Evolutionary conservation across 2,113 vertebrate species (phyloP).

Genomic region (Salvelinus namaycush): DNA sequence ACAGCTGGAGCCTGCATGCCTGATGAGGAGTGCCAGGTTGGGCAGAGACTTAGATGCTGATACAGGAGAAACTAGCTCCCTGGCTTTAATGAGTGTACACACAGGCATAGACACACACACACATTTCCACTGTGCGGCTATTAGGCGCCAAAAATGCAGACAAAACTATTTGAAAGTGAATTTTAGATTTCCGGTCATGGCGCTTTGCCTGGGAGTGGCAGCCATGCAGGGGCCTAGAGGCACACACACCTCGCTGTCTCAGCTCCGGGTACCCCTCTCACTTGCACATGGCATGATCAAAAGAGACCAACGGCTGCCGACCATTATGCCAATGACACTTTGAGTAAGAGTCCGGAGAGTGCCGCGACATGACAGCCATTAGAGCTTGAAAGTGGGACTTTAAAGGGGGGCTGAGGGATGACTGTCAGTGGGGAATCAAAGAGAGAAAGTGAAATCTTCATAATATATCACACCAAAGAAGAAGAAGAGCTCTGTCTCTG

Average conservation of each 20-base stretch:
- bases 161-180: constrained; percentile 83
- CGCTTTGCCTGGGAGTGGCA: constrained; percentile 72
- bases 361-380: constrained; percentile 84
- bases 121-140: constrained; percentile 64
- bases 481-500: constrained; percentile 47
- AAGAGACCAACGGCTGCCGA: constrained; percentile 79
- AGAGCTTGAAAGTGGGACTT: constrained; percentile 83
- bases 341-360: constrained; percentile 83
- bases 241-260: constrained; percentile 67
- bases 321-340: constrained; percentile 86
- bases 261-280: constrained; percentile 60
- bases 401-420: constrained; percentile 83
- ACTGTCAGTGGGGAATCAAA: constrained; percentile 82
- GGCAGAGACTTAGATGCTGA: constrained; percentile 73
- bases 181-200: constrained; percentile 80
- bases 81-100: constrained; percentile 75
- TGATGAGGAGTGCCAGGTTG: constrained; percentile 60
- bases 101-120: constrained; percentile 11
- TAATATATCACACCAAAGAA: constrained; percentile 67
- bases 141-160: constrained; percentile 70
- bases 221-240: constrained; percentile 54
- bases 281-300: constrained; percentile 77
- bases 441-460: constrained; percentile 82
- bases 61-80: constrained; percentile 65
- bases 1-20: constrained; percentile 45